phyloP scores from a whole-genome alignment of 2,113 vertebrate genomes.

The Pseudorectes ferrugineus region DNA sequence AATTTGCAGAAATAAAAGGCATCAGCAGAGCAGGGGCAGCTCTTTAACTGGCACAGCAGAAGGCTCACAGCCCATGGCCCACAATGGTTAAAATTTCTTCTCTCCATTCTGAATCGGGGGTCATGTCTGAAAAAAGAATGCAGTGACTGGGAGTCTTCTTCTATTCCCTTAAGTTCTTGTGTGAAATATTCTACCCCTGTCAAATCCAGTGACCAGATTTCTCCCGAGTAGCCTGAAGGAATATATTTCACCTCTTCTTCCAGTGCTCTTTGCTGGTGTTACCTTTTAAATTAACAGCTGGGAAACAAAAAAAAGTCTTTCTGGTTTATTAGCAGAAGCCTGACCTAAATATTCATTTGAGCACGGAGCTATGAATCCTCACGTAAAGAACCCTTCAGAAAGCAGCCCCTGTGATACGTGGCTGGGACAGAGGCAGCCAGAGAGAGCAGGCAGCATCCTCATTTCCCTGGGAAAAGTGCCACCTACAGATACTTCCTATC shows the following conservation, averaged over 20 bases:
- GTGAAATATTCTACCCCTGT: background rate
- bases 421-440: background rate
- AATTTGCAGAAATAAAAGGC: background rate
- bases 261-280: background rate
- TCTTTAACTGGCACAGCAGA: background rate
- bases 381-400: background rate
- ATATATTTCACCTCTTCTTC: background rate
- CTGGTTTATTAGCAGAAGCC: background rate
- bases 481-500: background rate
- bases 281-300: background rate
- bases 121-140: fast-evolving
- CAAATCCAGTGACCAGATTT: background rate
- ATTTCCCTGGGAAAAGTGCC: background rate
- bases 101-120: background rate
- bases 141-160: background rate
- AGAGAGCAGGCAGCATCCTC: background rate
- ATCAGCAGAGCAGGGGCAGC: background rate
- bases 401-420: background rate
- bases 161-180: background rate
- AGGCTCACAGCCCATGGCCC: background rate
- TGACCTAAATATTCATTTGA: background rate
- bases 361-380: background rate
- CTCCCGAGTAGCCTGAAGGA: background rate
- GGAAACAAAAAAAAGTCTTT: background rate
- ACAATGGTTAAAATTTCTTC: background rate